A percentile compares a stretch with the other conserved stretches of the same genome.
phyloP scores from a whole-genome alignment of 2,888 invertebrate species.

The Rapana venosa region DNA sequence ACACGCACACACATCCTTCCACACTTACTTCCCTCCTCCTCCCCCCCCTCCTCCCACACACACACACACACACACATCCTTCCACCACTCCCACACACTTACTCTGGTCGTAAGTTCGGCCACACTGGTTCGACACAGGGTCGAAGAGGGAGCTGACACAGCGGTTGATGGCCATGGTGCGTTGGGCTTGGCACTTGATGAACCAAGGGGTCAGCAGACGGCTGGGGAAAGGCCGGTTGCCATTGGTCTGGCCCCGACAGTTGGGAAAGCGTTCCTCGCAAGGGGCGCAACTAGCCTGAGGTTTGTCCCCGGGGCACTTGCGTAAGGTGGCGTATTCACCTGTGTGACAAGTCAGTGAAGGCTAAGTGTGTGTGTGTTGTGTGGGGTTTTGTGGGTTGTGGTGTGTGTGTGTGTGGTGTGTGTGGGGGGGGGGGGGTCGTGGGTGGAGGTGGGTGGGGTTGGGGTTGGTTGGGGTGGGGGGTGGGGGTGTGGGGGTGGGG shows the following conservation, averaged over 20 bases:
- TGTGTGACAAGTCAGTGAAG: neutral
- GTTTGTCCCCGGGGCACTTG: slow-evolving; percentile 25
- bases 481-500: no score
- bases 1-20: no score
- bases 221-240: slow-evolving; percentile 37
- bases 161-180: slow-evolving; percentile 47
- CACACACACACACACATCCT: neutral
- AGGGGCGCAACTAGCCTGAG: slow-evolving; percentile 51
- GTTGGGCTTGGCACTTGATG: slow-evolving; percentile 39
- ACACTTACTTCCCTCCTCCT: no score
- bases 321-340: slow-evolving; percentile 39
- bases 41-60: no score
- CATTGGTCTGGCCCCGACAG: slow-evolving; percentile 41
- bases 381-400: neutral
- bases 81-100: neutral
- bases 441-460: no score
- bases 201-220: slow-evolving; percentile 44
- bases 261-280: slow-evolving; percentile 54
- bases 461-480: no score
- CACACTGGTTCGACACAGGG: slow-evolving; percentile 43
- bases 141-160: slow-evolving; percentile 47
- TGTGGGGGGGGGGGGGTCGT: no score
- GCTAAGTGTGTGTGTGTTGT: neutral
- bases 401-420: neutral
- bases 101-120: slow-evolving; percentile 29